These are phyloP conservation scores for Pterophyllum scalare DNA, from an alignment of 2,113 vertebrate genomes.

Conservation along the genomic window DNA sequence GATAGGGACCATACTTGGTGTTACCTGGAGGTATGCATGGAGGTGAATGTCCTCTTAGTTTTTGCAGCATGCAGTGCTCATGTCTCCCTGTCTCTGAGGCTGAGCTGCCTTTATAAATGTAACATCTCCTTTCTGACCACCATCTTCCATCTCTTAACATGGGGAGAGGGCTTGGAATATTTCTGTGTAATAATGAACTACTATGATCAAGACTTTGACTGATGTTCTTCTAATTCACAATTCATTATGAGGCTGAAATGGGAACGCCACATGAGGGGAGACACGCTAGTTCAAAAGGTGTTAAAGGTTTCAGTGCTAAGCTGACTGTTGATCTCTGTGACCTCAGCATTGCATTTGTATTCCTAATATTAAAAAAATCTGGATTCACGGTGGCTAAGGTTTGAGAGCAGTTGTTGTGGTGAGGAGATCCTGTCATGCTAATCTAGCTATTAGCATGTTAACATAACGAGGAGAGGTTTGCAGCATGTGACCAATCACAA, in stretches of 20 bases:
- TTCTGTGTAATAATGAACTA: background rate
- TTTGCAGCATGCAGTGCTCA: background rate
- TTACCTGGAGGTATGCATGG: background rate
- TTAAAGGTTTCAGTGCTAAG: background rate
- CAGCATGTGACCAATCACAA: too few species aligned
- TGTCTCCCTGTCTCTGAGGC: background rate
- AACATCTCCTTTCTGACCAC: background rate
- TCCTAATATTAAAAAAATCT: background rate
- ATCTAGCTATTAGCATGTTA: too few species aligned
- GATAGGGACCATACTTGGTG: background rate
- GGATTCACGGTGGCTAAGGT: too few species aligned
- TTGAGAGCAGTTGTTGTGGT: too few species aligned
- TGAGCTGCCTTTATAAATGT: background rate
- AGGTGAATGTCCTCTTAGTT: background rate
- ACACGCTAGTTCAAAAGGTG: background rate
- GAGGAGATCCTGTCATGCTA: too few species aligned
- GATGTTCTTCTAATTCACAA: background rate
- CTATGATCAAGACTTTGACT: background rate
- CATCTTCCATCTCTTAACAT: background rate
- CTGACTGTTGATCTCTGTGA: background rate
- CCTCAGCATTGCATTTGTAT: background rate
- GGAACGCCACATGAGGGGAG: background rate
- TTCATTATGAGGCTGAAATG: background rate
- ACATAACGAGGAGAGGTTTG: too few species aligned
- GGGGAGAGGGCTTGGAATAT: background rate